phyloP scores from a whole-genome alignment of 1,140 invertebrate genomes.

The Homalodisca vitripennis region DNA sequence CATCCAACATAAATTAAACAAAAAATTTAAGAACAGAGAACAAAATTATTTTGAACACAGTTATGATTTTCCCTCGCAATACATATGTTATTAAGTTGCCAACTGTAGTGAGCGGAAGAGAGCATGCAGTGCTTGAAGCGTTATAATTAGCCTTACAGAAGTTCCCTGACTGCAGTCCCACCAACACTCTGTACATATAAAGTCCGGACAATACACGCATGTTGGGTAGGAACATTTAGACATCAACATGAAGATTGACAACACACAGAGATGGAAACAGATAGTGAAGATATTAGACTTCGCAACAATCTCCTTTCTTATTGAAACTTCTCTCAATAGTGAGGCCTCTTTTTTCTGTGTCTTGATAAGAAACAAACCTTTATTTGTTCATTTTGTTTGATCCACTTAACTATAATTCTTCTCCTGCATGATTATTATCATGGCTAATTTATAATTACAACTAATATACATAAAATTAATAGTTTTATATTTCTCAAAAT shows the following conservation, averaged over 20 bases:
- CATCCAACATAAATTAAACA: constrained; percentile 18
- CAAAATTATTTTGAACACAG: background rate
- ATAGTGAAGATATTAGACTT: background rate
- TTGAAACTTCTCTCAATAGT: constrained; percentile 23
- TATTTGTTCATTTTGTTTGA: background rate
- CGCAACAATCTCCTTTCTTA: constrained; percentile 1
- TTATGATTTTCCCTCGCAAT: no score
- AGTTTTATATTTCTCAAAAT: background rate
- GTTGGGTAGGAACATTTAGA: no score
- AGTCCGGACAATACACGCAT: background rate
- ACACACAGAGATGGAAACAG: background rate
- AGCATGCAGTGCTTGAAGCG: constrained; percentile 8
- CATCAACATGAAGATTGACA: constrained; percentile 3
- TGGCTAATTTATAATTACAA: background rate
- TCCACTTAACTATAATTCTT: background rate
- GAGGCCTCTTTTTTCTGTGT: no score
- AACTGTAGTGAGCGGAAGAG: constrained; percentile 2
- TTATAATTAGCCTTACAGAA: background rate
- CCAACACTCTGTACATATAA: background rate
- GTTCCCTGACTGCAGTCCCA: background rate
- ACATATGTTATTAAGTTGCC: background rate
- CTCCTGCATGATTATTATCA: background rate
- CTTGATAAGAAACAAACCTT: background rate
- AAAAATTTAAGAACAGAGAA: background rate
- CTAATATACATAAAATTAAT: background rate